Base-by-base conservation (phyloP, 2,888 invertebrate species). In the Steinernema carpocapsae region DNA sequence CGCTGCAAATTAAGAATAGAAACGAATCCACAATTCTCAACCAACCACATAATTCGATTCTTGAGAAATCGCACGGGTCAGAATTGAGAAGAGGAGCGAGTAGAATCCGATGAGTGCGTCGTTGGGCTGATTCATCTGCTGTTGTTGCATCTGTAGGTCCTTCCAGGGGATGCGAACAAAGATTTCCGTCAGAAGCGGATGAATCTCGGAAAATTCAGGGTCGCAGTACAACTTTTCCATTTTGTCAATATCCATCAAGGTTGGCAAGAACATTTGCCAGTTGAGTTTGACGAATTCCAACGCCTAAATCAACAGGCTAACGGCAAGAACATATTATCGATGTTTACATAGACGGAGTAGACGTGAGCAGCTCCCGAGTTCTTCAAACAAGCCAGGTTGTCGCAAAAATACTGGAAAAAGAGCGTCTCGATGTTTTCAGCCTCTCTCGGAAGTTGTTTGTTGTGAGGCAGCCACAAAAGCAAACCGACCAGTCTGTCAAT, bases 101-200 rank as follows among this genome's bases (percentile, higher is more conserved):
- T 84, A 75, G 73, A 86, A 86, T 10, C 78, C 75, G 17, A 80
- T 78, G 22, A 79, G 76, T 29, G 80, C 80, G n/a, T 84, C 83
- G 14, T 79, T n/a, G 14, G 29, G 51, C n/a, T 70, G 74, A 76
- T 80, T 74, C 10, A 84, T 76, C 70, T 80, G 78, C 14, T 64
- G 70, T 0, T 56, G 42, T 12, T 77, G 37, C 37, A 37, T 37
- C 37, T 37, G 74, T 0, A 78, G 72, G 1, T 76, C 64, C n/a
- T 37, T 72, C 86, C 86, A 86, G 19, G 82, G 81, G 51, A 86
- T 76, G 2, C 86, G 76, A 22, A 84, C 85, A 4, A 84, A 74
- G 22, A 86, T 78, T 70, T 86, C 84, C 1, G 82, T 76, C 17
- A 86, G 74, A 37, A 85, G 78, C 0, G 84, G 81, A 1, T 78